Conservation (phyloP, 2,888 invertebrate genomes). For the Uropetala carovei region DNA sequence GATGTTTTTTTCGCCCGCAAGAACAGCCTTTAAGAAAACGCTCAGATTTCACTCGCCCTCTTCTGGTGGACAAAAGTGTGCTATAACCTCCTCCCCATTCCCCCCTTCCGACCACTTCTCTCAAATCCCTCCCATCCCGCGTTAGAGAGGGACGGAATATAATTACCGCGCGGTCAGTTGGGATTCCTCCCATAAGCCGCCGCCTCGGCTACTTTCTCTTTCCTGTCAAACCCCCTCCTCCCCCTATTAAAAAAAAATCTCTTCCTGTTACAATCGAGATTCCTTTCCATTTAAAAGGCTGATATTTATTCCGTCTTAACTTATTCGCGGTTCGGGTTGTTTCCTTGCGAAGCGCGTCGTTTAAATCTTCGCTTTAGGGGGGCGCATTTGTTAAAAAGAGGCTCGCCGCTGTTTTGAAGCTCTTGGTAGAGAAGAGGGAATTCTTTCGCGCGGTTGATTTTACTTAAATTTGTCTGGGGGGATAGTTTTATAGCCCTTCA, state of each 20-base stretch:
- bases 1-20: too few relatives aligned
- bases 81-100: too few relatives aligned
- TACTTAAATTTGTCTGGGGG: background rate
- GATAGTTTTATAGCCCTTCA: background rate
- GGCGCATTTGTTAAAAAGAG: background rate
- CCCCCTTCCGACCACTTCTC: background rate
- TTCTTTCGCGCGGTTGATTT: background rate
- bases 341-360: background rate
- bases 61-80: too few relatives aligned
- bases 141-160: background rate
- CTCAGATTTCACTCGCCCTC: too few relatives aligned
- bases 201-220: background rate
- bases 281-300: conserved; percentile 28
- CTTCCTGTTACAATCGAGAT: conserved; percentile 32
- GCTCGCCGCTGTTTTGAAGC: background rate
- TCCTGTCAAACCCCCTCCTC: background rate
- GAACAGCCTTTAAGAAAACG: too few relatives aligned
- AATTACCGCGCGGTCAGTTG: conserved; percentile 19
- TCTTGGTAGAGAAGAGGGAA: background rate
- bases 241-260: background rate
- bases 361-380: background rate
- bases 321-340: background rate
- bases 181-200: conserved; percentile 19
- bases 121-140: background rate
- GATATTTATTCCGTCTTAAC: conserved; percentile 28